Percentiles rank a stretch among this genome's conserved stretches.
These are phyloP conservation scores for Anoplius nigerrimus DNA, from an alignment of 2,888 invertebrate species.

Conservation along the genomic window DNA sequence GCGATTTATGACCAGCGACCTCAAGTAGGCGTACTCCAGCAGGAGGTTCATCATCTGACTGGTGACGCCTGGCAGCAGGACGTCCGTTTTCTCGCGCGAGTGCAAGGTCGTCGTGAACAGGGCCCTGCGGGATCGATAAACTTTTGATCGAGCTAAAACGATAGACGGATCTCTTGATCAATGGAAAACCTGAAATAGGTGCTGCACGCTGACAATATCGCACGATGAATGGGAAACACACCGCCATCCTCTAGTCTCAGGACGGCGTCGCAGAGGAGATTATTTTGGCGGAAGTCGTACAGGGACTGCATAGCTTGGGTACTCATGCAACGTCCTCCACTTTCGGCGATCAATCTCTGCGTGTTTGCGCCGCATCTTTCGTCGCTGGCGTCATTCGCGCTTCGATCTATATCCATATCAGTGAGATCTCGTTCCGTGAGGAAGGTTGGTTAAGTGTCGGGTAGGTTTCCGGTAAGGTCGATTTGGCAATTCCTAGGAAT, in stretches of 20 bases:
- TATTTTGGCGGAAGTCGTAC: constrained; percentile 88
- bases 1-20: constrained; percentile 84
- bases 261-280: constrained; percentile 91
- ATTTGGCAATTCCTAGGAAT: too few relatives aligned
- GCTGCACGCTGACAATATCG: constrained; percentile 91
- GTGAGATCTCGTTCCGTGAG: neutral
- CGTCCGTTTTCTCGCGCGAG: constrained; percentile 81
- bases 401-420: constrained; percentile 64
- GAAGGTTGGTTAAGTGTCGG: neutral
- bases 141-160: constrained; percentile 9
- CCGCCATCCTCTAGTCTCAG: constrained; percentile 89
- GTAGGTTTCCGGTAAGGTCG: too few relatives aligned
- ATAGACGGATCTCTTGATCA: neutral
- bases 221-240: constrained; percentile 89
- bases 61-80: constrained; percentile 86
- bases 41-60: constrained; percentile 86
- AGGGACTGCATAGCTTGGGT: constrained; percentile 89
- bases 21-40: constrained; percentile 90
- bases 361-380: constrained; percentile 41
- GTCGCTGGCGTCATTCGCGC: constrained; percentile 35
- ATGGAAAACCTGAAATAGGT: constrained; percentile 88
- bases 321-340: constrained; percentile 84
- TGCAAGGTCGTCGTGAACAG: constrained; percentile 89
- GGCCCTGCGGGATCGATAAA: constrained; percentile 77
- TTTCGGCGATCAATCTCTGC: constrained; percentile 67